Percentiles rank a stretch among this genome's conserved stretches.
Evolutionary conservation across 1,140 invertebrate species (phyloP).

Genomic region (Ips nitidus): DNA sequence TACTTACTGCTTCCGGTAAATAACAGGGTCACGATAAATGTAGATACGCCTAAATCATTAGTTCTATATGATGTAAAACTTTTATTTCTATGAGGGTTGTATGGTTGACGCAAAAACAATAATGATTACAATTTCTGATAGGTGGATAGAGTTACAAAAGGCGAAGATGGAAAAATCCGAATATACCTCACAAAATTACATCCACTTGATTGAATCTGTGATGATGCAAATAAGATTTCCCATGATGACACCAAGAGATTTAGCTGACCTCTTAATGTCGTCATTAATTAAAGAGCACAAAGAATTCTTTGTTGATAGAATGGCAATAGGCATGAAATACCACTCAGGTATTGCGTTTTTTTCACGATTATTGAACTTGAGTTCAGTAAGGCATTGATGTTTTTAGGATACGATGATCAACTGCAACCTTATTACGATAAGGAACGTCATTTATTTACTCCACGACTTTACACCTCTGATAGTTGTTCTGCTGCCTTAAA

Average conservation of each 20-base stretch:
- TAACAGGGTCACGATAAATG: no score
- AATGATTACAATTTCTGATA: neutral
- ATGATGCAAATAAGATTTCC: conserved; percentile 84
- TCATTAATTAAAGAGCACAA: conserved; percentile 80
- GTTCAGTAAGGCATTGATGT: neutral
- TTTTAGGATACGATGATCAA: conserved; percentile 54
- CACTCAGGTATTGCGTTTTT: conserved; percentile 61
- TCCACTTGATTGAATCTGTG: conserved; percentile 67
- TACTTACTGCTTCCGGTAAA: no score
- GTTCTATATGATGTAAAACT: no score
- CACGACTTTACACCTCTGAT: conserved; percentile 87
- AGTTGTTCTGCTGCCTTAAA: conserved; percentile 68
- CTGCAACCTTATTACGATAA: conserved; percentile 55
- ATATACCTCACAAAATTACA: conserved; percentile 54
- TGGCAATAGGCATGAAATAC: conserved; percentile 87
- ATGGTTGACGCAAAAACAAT: neutral
- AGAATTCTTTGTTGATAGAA: conserved; percentile 84
- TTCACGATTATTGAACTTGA: neutral
- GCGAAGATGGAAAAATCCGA: conserved; percentile 56
- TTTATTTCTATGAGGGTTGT: no score
- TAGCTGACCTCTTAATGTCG: conserved; percentile 76
- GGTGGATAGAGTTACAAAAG: conserved; percentile 71
- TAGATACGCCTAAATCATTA: no score
- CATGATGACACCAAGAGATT: conserved; percentile 86
- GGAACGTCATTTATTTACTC: conserved; percentile 71